phyloP scores from a whole-genome alignment of 37 sponge, comb jelly and placozoan genomes.

The Agelas oroides region DNA sequence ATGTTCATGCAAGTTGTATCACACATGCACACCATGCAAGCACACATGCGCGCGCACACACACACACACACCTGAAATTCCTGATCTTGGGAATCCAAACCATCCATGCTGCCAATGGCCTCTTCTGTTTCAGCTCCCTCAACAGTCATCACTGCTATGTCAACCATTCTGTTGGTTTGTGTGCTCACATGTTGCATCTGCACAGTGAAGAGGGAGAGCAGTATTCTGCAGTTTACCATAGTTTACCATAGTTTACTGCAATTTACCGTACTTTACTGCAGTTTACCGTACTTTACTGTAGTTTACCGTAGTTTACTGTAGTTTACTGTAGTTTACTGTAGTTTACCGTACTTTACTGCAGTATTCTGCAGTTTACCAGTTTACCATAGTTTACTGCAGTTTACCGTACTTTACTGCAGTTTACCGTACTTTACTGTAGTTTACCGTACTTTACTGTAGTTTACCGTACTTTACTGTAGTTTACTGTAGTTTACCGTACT shows the following conservation, averaged over 20 bases:
- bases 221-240: not conserved
- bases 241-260: not conserved
- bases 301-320: no score
- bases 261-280: not conserved
- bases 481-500: no score
- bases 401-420: no score
- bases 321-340: not conserved
- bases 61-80: slow-evolving; percentile 38
- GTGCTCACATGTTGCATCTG: slow-evolving; percentile 70
- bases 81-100: slow-evolving; percentile 12
- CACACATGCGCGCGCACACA: slow-evolving; percentile 2
- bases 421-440: no score
- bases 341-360: no score
- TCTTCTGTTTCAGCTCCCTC: slow-evolving; percentile 62
- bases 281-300: not conserved
- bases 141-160: slow-evolving; percentile 65
- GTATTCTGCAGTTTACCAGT: no score
- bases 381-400: no score
- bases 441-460: no score
- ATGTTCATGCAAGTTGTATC: no score
- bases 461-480: no score
- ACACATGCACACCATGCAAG: not conserved
- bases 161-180: slow-evolving; percentile 67
- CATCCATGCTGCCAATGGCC: slow-evolving; percentile 52
- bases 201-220: not conserved